A percentile compares a stretch with the other conserved stretches of the same genome.
phyloP scores from a whole-genome alignment of 1,140 invertebrate genomes.

The Brachionus asplanchnoidis region DNA sequence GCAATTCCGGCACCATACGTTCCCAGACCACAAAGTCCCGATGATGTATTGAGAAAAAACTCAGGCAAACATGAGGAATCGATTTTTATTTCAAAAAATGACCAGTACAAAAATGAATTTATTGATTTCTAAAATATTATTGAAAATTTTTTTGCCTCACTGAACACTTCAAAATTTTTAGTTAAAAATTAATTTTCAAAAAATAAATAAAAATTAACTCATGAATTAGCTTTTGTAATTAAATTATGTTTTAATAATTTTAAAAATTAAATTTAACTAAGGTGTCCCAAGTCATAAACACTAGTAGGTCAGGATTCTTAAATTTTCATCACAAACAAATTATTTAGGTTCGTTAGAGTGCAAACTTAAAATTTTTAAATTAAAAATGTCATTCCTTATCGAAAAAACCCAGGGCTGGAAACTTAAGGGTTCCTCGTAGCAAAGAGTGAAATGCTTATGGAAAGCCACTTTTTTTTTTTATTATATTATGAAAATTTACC shows the following conservation, averaged over 20 bases:
- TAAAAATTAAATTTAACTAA: neutral
- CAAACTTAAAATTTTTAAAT: neutral
- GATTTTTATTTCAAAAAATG: neutral
- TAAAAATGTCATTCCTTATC: neutral
- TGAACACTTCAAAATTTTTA: too few relatives aligned
- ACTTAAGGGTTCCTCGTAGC: too few relatives aligned
- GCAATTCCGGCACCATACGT: neutral
- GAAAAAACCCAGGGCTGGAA: neutral
- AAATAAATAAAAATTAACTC: too few relatives aligned
- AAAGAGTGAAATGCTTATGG: neutral
- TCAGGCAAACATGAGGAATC: neutral
- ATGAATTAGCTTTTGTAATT: too few relatives aligned
- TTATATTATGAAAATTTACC: too few relatives aligned
- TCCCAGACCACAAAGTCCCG: neutral
- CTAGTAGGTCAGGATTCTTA: neutral
- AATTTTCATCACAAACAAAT: neutral
- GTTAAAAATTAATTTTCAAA: too few relatives aligned
- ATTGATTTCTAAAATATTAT: neutral
- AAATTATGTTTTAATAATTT: too few relatives aligned
- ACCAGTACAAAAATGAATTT: slow-evolving; percentile 12
- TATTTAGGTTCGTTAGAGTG: neutral
- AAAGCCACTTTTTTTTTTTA: neutral
- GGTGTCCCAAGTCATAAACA: neutral
- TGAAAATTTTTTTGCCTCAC: too few relatives aligned
- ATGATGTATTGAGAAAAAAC: neutral